These are phyloP conservation scores for Garrulus glandarius DNA, from an alignment of 2,797 vertebrate genomes.

Conservation along the genomic window DNA sequence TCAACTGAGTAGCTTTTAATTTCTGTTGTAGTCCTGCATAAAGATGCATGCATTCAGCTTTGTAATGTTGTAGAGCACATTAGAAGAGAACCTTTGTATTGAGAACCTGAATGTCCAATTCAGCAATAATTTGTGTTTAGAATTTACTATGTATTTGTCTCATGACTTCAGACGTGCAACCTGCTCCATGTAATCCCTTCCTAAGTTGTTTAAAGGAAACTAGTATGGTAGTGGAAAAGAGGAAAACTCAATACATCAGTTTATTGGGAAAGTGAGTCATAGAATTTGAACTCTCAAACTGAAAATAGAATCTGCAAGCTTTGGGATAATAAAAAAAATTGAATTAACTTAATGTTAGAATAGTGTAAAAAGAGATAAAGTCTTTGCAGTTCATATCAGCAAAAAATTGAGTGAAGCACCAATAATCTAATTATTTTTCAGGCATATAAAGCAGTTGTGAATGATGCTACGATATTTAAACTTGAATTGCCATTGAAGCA, in stretches of 20 bases:
- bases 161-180: not conserved
- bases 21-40: not conserved
- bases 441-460: conserved; percentile 99
- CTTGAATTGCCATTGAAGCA: conserved; percentile 98
- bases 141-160: not conserved
- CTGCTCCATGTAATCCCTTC: not conserved
- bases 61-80: not conserved
- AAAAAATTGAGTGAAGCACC: not conserved
- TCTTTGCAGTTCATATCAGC: not conserved
- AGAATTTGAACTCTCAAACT: not conserved
- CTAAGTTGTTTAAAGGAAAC: not conserved
- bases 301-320: not conserved
- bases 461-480: conserved; percentile 99
- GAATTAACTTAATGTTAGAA: not conserved
- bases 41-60: not conserved
- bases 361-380: not conserved
- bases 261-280: not conserved
- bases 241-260: not conserved
- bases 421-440: conserved; percentile 70
- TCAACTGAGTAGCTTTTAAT: not conserved
- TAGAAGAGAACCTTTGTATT: not conserved
- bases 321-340: not conserved
- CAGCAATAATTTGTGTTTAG: not conserved
- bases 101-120: not conserved
- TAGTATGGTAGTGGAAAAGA: not conserved